Evolutionary conservation across 2,888 invertebrate genomes (phyloP), one percentile per base, ranked within the genome.

Genomic region (Drosophila cracens): DNA sequence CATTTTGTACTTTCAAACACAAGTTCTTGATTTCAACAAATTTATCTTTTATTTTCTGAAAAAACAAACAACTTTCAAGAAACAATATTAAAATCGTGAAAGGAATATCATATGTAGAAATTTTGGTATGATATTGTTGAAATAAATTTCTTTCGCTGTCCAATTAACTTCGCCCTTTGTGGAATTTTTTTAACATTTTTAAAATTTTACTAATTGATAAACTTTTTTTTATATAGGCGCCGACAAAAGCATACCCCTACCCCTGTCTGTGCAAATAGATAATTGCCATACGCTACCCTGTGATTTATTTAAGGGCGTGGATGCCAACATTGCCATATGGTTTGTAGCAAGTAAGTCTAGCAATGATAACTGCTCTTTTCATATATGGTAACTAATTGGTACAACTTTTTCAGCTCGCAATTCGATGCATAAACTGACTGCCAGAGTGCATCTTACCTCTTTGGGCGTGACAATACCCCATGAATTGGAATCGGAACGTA

Each of bases 261-360:
- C 92, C 0, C 40, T 92, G 36, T 74, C 65, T 64, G 92, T 92
- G 6, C 86, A 89, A 79, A 80, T 92, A 13, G 76, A 91, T 31
- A 67, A 83, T 0, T 92, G 92, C 31, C 40, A 80, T 4, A 51
- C 69, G 48, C n/a, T 88, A 63, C 92, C 92, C 13, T 92, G 92
- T 40, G 78, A 82, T 38, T 33, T 92, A 10, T 69, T 60, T 58
- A 89, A 82, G 57, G 91, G 88, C 13, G 43, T 53, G 8, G 71
- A 81, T 1, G 62, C 82, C 27, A 71, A 75, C n/a, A 91, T 92
- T 49, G 78, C 80, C 43, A 83, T 92, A 18, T 92, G 92, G 56
- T 92, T 92, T 74, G 91, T 92, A 11, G 91, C 91, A 48, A 77
- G 88, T 87, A 71, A 90, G 91, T 90, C 13, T 3, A 13, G 18